Evolutionary conservation across 2,113 vertebrate species (phyloP).

Genomic region (Siniperca knerii): DNA sequence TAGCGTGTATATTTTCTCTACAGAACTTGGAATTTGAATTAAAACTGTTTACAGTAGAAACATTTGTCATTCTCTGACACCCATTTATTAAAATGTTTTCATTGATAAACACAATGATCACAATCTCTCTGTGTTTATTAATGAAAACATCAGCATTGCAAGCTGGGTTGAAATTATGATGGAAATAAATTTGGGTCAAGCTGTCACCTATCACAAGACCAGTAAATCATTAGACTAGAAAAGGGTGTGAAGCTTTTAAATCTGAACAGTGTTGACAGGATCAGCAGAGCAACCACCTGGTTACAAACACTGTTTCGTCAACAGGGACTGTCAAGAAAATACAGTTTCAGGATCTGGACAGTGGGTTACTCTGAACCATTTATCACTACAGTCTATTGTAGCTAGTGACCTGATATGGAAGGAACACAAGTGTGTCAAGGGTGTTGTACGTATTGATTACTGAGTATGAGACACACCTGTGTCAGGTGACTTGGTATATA

Average conservation of each 20-base stretch:
- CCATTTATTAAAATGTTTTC: not conserved
- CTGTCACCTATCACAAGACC: not conserved
- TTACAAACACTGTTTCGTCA: conserved; percentile 5
- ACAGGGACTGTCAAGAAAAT: not conserved
- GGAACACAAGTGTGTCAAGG: not conserved
- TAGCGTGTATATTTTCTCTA: not conserved
- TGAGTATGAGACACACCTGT: not conserved
- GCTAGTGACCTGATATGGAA: not conserved
- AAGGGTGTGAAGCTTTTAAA: conserved; percentile 31
- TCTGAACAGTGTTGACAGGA: conserved; percentile 20
- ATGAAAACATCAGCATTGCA: not conserved
- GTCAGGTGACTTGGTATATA: not conserved
- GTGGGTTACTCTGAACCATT: not conserved
- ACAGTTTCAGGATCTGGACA: not conserved
- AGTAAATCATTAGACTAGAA: conserved; percentile 3
- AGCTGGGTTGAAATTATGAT: not conserved
- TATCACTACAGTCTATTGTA: no score
- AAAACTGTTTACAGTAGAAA: not conserved
- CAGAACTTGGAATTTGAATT: not conserved
- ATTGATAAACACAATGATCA: not conserved
- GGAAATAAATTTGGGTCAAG: not conserved
- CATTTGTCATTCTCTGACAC: not conserved
- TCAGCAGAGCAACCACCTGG: not conserved
- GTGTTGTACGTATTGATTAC: not conserved
- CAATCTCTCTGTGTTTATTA: no score